phyloP scores from a whole-genome alignment of 2,797 vertebrate genomes.

The Artibeus lituratus region DNA sequence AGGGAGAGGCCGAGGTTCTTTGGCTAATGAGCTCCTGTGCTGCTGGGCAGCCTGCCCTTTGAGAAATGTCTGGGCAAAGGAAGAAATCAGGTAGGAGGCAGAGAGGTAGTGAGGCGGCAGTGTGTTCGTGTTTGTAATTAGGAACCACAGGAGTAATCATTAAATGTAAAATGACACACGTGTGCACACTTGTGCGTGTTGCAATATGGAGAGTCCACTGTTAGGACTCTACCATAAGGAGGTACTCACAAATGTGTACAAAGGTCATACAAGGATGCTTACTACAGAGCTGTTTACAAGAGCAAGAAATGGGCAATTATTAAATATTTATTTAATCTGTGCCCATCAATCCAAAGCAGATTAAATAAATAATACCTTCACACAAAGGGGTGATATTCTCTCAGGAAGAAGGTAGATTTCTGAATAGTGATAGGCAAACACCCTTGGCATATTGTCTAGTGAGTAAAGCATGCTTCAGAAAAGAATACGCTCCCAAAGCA shows the following conservation, averaged over 20 bases:
- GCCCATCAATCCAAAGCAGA: rapidly evolving
- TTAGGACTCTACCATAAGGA: background rate
- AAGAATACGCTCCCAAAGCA: background rate
- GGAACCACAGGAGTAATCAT: background rate
- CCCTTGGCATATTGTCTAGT: background rate
- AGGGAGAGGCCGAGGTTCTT: background rate
- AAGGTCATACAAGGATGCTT: background rate
- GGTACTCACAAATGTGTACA: background rate
- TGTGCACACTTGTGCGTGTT: rapidly evolving
- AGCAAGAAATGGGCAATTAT: background rate
- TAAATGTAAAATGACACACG: background rate
- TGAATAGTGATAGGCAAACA: background rate
- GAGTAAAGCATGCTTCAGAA: background rate
- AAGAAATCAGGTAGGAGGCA: background rate
- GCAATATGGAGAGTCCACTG: background rate
- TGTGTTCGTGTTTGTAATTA: background rate
- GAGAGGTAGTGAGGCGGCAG: background rate
- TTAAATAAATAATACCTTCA: background rate
- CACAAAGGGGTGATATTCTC: background rate
- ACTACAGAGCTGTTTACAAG: rapidly evolving
- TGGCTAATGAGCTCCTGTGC: background rate
- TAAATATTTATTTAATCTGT: background rate
- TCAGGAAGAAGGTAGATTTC: background rate
- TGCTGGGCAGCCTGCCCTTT: background rate
- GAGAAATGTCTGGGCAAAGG: background rate